Base-by-base conservation (phyloP, 2,888 invertebrate genomes). In the Neelides folsomi region DNA sequence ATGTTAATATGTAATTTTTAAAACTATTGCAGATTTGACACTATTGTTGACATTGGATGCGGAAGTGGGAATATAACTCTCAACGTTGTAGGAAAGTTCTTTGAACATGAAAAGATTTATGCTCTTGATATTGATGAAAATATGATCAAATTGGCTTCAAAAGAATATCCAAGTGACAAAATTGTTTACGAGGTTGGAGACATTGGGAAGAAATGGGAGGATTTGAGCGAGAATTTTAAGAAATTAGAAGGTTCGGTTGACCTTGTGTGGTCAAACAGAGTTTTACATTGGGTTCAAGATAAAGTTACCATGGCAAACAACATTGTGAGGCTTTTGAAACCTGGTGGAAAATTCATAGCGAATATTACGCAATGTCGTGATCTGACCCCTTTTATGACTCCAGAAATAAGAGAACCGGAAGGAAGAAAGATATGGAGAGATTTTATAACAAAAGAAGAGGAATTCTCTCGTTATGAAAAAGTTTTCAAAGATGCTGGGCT, bases 241-340 rank as follows among this genome's bases (percentile, higher is more conserved):
- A 9, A 13, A 6, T 6, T 48, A 2, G 48, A 48, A 48, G 48
- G 48, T 7, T 12, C 37, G 19, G 18, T 39, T 12, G 20, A 35
- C 3, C 27, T 48, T 12, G 40, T 48, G 7, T 48, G 48, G 48
- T 48, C 48, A 10, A 48, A 48, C 20, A 12, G 38, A n/a, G 48
- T 48, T 39, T 15, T 48, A 13, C 48, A 48, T 36, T 48, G 48
- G 48, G 18, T 48, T 18, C 8, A 6, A 48, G 36, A 47, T 13
- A 35, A 37, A 15, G 13, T 4, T 10, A 7, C 16, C 16, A 39
- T 39, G 13, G 20, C 8, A 7, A n/a, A 20, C 5, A 48, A 48
- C 20, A 48, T 48, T 19, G 38, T 39, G n/a, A 38, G 48, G 7
- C 13, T 48, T 2, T 9, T 48, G 18, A 38, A 48, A 20, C 46